Base-by-base conservation (phyloP, 2,888 invertebrate genomes). In the Leptinotarsa peninsularis region DNA sequence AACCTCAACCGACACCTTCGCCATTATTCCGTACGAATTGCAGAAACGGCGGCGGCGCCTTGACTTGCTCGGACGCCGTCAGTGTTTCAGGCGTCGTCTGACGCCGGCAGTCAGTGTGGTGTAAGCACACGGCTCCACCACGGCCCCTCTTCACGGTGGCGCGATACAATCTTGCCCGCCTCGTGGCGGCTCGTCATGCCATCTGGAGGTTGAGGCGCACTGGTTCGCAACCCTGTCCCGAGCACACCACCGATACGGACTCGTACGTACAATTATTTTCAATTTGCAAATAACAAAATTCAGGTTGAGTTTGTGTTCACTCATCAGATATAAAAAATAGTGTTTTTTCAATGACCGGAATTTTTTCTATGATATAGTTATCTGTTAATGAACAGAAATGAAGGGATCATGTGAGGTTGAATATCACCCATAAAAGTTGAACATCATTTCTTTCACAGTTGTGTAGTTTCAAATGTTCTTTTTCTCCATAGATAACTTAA, bases 171-270 rank as follows among this genome's bases (percentile, higher is more conserved):
- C 91, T 93, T 89, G 92, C 92, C 88, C 91, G 92, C 89, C 91
- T 93, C 87, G 92, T 92, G 91, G 92, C 92, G 89, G 92, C 92
- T 84, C 92, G 92, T 89, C 92, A 92, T 90, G 92, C 92, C 90
- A 91, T 93, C 90, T 92, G 92, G 92, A 91, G 92, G 86, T 90
- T 92, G 87, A 90, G 92, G 86, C 86, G 89, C 75, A 84, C 88
- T 78, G 88, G 88, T 76, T 88, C 88, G 67, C 89, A 88, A 81
- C 87, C 87, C 74, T 86, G 86, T 79, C 77, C 73, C 78, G 82
- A 83, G 67, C 81, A 81, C 70, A 84, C 81, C 82, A 87, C 86
- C 78, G 88, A 87, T 82, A 88, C 88, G 82, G 88, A 88, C 82
- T 88, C 88, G 87, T 88, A 88, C 84, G 88, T 88, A 88, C 82